Conservation (phyloP, 2,113 vertebrate species). For the Suricata suricatta region DNA sequence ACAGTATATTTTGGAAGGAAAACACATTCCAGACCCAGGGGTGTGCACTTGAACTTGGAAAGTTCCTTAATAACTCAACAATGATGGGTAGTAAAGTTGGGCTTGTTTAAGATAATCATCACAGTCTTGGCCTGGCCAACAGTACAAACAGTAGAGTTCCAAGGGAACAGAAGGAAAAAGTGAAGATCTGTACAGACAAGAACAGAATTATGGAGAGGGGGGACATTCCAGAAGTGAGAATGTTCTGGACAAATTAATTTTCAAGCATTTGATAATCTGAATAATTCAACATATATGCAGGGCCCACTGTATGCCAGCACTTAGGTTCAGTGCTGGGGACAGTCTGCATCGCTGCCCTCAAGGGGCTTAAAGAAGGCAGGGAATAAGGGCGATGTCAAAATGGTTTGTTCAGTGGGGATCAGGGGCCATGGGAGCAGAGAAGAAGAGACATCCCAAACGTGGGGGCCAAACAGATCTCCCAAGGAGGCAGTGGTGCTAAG, state of each 20-base stretch:
- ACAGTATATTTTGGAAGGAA: not conserved
- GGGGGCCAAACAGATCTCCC: not conserved
- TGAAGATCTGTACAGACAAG: not conserved
- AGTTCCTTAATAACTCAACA: not conserved
- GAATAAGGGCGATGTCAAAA: no score
- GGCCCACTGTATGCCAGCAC: not conserved
- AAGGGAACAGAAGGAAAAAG: not conserved
- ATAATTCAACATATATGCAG: not conserved
- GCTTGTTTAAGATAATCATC: not conserved
- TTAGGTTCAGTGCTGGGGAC: not conserved
- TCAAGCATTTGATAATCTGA: conserved; percentile 6
- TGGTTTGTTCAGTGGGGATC: not conserved
- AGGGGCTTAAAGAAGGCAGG: not conserved
- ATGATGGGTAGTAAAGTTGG: not conserved
- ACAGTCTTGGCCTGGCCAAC: not conserved
- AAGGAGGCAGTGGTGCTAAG: not conserved
- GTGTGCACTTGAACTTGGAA: not conserved
- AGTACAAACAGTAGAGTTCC: not conserved
- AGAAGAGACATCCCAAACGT: not conserved
- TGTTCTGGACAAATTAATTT: not conserved
- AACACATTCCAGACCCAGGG: not conserved
- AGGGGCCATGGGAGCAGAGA: not conserved
- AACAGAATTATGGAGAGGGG: not conserved
- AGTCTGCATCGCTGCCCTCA: not conserved
- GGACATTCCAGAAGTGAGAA: not conserved